Conservation (phyloP, 2,888 invertebrate genomes). For the Ormia ochracea region DNA sequence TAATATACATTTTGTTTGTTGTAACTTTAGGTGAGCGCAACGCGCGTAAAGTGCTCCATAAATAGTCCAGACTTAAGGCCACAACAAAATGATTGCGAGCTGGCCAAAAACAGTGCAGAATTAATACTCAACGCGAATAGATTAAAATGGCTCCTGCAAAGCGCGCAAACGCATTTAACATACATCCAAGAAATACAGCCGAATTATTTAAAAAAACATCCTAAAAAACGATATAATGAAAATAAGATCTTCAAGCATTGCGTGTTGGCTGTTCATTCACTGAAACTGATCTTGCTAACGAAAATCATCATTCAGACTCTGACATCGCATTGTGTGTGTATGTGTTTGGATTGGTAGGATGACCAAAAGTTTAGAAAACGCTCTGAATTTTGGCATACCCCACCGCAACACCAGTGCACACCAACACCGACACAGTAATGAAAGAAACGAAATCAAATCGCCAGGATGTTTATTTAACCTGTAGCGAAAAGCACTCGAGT, state of each 20-base stretch:
- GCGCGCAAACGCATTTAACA: conserved; percentile 48
- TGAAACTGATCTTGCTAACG: conserved; percentile 51
- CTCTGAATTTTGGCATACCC: conserved; percentile 20
- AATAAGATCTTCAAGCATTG: conserved; percentile 22
- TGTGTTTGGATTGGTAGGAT: conserved; percentile 16
- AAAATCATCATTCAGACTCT: conserved; percentile 48
- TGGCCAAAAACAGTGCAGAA: conserved; percentile 70
- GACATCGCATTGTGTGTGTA: conserved; percentile 37
- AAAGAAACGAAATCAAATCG: not conserved
- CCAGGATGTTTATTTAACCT: not conserved
- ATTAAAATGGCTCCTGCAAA: conserved; percentile 61
- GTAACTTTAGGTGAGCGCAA: conserved; percentile 48
- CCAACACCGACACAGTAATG: not conserved
- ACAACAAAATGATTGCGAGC: conserved; percentile 60
- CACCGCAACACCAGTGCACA: not conserved
- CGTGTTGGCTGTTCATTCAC: conserved; percentile 33
- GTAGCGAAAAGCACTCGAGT: conserved; percentile 36
- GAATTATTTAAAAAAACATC: too few relatives aligned
- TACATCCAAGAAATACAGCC: conserved; percentile 8
- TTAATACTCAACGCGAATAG: conserved; percentile 72
- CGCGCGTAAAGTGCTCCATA: conserved; percentile 59
- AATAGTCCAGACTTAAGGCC: conserved; percentile 62
- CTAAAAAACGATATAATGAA: not conserved
- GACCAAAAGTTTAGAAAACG: not conserved
- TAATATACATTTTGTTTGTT: conserved; percentile 32